Evolutionary conservation across 2,113 vertebrate genomes (phyloP), one percentile per base, ranked within the genome.

Genomic region (Delphinus delphis): DNA sequence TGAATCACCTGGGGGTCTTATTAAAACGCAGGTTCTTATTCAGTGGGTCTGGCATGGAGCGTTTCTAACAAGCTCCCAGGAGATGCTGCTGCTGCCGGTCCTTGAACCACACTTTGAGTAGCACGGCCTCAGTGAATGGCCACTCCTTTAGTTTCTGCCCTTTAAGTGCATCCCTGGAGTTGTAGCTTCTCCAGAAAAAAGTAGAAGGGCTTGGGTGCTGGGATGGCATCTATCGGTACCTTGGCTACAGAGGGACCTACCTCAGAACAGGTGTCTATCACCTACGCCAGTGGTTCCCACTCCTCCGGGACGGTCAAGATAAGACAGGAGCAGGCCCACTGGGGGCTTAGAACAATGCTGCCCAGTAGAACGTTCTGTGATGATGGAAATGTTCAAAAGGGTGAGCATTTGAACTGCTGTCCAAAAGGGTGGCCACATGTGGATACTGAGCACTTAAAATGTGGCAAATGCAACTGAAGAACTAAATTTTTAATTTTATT

Each of bases 21-120:
- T 97, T 96, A 88, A 95, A 67, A 41, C 38, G 28, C 67, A 71
- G 89, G 36, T 83, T 74, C 60, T 6, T 6, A 25, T 77, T 84
- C 87, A 68, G 67, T 9, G 6, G 63, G 26, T 81, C 79, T 58
- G 55, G 67, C 4, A 0, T 2, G 18, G 36, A 90, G 68, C 20
- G 8, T 17, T 38, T 91, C 92, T 95, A 85, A 96, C 60, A 50
- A 88, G 58, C 55, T 95, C 93, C 90, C 76, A 0, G 80, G 82
- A 47, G 95, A 73, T 7, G 14, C 53, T 1, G 23, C 12, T 13
- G 65, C 94, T 62, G 47, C 67, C 0, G 25, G 88, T n/a, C 90
- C 90, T 36, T 0, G 62, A 47, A 20, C 80, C 63, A 3, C 38
- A 36, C 70, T 70, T 31, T 8, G 79, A 83, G 83, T 2, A 65